These are phyloP conservation scores for Meta bourneti DNA, from an alignment of 2,888 invertebrate species.

Conservation along the genomic window DNA sequence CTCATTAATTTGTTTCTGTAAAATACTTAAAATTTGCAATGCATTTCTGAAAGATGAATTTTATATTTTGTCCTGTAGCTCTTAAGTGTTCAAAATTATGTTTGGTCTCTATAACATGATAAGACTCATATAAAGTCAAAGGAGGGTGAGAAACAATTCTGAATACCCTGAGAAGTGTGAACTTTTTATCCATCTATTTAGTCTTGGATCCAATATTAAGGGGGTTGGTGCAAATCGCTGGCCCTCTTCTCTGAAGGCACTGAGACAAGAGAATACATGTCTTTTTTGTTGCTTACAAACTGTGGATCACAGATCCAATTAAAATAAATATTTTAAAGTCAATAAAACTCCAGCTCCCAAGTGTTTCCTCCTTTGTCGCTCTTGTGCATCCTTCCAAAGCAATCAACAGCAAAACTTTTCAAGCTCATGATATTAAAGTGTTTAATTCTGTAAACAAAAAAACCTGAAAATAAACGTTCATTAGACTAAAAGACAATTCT, in stretches of 20 bases:
- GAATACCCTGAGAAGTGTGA: slow-evolving; percentile 69
- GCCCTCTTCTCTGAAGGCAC: slow-evolving; percentile 76
- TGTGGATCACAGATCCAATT: slow-evolving; percentile 71
- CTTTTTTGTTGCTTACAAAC: slow-evolving; percentile 55
- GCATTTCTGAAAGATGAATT: no score
- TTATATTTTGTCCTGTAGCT: slow-evolving; percentile 28
- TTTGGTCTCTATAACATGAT: slow-evolving; percentile 11
- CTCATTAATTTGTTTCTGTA: no score
- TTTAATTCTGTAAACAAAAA: slow-evolving; percentile 55
- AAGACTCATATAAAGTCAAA: slow-evolving; percentile 23
- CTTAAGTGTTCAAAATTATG: slow-evolving; percentile 57
- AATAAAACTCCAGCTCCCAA: slow-evolving; percentile 65
- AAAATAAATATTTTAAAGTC: slow-evolving; percentile 71
- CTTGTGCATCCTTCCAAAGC: slow-evolving; percentile 27
- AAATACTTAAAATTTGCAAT: no score
- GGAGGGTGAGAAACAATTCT: slow-evolving; percentile 38
- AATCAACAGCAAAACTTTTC: slow-evolving; percentile 59
- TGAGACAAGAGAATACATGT: slow-evolving; percentile 74
- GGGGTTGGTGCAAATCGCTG: slow-evolving; percentile 64
- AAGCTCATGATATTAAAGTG: slow-evolving; percentile 49
- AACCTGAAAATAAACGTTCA: slow-evolving; percentile 47
- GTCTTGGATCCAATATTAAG: slow-evolving; percentile 22
- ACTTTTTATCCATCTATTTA: slow-evolving; percentile 59
- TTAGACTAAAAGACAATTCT: no score
- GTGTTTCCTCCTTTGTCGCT: slow-evolving; percentile 19